These are phyloP conservation scores for Drosophila santomea DNA, from an alignment of 1,140 invertebrate species.

Conservation along the genomic window DNA sequence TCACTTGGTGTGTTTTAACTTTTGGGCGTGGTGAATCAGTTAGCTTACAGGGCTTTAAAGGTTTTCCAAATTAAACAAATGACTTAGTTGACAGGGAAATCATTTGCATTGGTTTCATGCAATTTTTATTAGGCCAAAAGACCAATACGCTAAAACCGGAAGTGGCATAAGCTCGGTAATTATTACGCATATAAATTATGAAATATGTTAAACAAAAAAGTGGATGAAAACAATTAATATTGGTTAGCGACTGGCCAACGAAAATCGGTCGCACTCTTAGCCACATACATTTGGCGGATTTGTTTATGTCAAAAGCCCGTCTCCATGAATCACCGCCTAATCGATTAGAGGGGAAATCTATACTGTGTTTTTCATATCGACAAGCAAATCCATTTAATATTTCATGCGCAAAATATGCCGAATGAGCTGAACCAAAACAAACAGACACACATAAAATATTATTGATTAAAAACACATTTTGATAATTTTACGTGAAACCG, in stretches of 20 bases:
- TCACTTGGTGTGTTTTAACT: slow-evolving; percentile 24
- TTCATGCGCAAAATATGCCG: slow-evolving; percentile 44
- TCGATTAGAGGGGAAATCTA: slow-evolving; percentile 15
- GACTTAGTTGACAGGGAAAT: slow-evolving; percentile 22
- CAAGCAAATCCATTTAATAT: slow-evolving; percentile 46
- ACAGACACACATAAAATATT: slow-evolving; percentile 19
- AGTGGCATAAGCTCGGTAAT: slow-evolving; percentile 72
- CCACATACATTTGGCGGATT: slow-evolving; percentile 34
- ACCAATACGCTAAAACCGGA: slow-evolving; percentile 58
- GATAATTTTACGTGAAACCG: slow-evolving; percentile 59
- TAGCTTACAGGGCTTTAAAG: not conserved
- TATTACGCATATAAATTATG: slow-evolving; percentile 74
- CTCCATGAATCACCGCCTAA: slow-evolving; percentile 10
- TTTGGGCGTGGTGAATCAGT: slow-evolving; percentile 44
- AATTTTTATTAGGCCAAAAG: slow-evolving; percentile 67
- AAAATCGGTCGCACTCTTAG: slow-evolving; percentile 20
- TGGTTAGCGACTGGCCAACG: slow-evolving; percentile 57
- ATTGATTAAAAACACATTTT: slow-evolving; percentile 66
- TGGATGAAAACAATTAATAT: slow-evolving; percentile 72
- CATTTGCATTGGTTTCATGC: slow-evolving; percentile 45
- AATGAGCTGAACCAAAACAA: slow-evolving; percentile 47
- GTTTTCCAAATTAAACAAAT: slow-evolving; percentile 8
- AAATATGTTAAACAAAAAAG: slow-evolving; percentile 44
- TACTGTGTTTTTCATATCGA: slow-evolving; percentile 24
- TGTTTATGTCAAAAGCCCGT: slow-evolving; percentile 9